phyloP scores from a whole-genome alignment of 1,140 invertebrate species.

The Penaeus chinensis region DNA sequence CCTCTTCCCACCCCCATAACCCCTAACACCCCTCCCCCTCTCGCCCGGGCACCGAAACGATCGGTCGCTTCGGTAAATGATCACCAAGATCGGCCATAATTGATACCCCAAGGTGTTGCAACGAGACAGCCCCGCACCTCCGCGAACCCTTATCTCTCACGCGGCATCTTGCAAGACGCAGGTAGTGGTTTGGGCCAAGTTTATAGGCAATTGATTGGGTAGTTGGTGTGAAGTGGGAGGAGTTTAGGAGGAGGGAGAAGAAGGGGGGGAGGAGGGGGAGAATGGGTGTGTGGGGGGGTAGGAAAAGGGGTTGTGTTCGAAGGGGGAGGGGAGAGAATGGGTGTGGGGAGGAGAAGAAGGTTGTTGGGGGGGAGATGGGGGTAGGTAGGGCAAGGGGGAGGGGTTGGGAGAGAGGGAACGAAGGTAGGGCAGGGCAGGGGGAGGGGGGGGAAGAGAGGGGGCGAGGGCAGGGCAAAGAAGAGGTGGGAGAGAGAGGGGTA shows the following conservation, averaged over 20 bases:
- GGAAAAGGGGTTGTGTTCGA: neutral
- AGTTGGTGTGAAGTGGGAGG: constrained; percentile 56
- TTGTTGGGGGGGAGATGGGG: too few relatives aligned
- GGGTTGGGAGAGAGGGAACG: too few relatives aligned
- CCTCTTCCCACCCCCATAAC: too few relatives aligned
- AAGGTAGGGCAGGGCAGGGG: too few relatives aligned
- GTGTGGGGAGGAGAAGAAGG: too few relatives aligned
- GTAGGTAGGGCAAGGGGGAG: too few relatives aligned
- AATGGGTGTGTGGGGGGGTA: neutral
- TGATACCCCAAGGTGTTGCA: constrained; percentile 55
- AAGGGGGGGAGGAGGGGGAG: neutral
- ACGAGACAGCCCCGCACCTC: constrained; percentile 48
- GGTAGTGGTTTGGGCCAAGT: constrained; percentile 55
- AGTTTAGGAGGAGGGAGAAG: neutral
- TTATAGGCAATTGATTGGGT: constrained; percentile 56
- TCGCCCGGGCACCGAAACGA: constrained; percentile 7
- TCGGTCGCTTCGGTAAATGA: constrained; percentile 45
- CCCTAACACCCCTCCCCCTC: too few relatives aligned
- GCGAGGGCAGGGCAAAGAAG: too few relatives aligned
- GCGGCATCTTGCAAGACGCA: constrained; percentile 51
- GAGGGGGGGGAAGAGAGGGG: too few relatives aligned
- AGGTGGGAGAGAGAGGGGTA: too few relatives aligned
- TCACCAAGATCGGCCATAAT: constrained; percentile 53
- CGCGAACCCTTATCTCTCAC: constrained; percentile 53
- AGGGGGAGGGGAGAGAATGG: neutral